Evolutionary conservation across 2,888 invertebrate species (phyloP).

Genomic region (Boloria selene): DNA sequence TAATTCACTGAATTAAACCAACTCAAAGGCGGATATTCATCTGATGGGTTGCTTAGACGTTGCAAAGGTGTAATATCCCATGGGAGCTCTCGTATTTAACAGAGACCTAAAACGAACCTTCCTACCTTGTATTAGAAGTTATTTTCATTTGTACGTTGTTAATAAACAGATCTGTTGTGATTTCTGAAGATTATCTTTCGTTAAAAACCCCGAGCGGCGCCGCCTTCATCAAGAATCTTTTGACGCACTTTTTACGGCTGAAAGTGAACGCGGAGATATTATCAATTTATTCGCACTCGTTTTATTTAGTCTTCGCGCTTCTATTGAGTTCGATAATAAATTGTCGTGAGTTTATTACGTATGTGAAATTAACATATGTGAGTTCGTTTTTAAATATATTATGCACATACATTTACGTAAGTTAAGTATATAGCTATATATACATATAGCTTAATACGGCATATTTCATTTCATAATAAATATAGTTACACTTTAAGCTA

Average conservation of each 20-base stretch:
- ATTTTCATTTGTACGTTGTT: conserved; percentile 15
- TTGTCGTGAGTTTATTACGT: background rate
- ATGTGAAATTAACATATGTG: background rate
- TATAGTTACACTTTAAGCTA: too few relatives aligned
- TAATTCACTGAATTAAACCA: conserved; percentile 44
- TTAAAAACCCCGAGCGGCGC: conserved; percentile 46
- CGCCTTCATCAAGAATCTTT: conserved; percentile 44
- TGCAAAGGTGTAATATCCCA: conserved; percentile 46
- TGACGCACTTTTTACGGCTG: conserved; percentile 42
- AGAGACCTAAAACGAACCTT: conserved; percentile 18
- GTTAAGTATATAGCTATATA: too few relatives aligned
- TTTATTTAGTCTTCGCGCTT: background rate
- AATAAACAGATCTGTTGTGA: conserved; percentile 46
- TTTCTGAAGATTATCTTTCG: conserved; percentile 49
- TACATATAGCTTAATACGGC: too few relatives aligned
- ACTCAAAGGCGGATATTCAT: conserved; percentile 37
- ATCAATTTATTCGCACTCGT: conserved; percentile 22
- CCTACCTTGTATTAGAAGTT: background rate
- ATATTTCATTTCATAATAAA: too few relatives aligned
- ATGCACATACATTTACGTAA: too few relatives aligned
- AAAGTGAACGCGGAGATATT: conserved; percentile 36
- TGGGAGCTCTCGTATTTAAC: conserved; percentile 37
- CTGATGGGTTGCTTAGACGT: conserved; percentile 45
- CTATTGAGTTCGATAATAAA: background rate
- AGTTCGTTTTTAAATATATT: too few relatives aligned